phyloP scores from a whole-genome alignment of 2,888 invertebrate genomes.

The Dryococelus australis region DNA sequence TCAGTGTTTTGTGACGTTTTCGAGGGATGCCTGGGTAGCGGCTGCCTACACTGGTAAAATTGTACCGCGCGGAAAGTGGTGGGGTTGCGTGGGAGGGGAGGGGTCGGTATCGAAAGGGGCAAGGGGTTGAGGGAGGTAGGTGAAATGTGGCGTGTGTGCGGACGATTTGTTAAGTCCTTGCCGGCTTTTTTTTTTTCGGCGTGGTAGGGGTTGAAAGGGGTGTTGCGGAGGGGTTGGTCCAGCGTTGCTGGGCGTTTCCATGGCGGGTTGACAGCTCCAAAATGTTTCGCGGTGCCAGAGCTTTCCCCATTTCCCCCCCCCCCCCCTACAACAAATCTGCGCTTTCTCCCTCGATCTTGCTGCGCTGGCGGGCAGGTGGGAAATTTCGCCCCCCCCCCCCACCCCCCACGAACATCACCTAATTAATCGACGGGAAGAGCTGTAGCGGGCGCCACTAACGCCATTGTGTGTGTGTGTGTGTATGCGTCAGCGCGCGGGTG shows the following conservation, averaged over 20 bases:
- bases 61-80: not conserved
- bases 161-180: not conserved
- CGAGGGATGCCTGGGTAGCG: not conserved
- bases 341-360: not conserved
- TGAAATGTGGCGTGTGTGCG: slow-evolving; percentile 8
- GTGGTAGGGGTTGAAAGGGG: not conserved
- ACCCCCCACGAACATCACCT: not conserved
- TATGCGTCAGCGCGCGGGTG: no score
- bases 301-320: no score
- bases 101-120: not conserved
- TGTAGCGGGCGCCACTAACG: not conserved
- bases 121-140: not conserved
- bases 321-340: not conserved
- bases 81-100: not conserved
- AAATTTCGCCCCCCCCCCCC: not conserved
- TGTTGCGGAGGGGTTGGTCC: not conserved
- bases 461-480: not conserved
- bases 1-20: not conserved
- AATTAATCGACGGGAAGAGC: not conserved
- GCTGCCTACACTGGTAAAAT: not conserved
- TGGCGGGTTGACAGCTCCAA: no score
- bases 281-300: not conserved
- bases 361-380: not conserved
- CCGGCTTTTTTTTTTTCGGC: not conserved
- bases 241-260: not conserved